phyloP scores from a whole-genome alignment of 2,888 invertebrate genomes.

The Tyria jacobaeae region DNA sequence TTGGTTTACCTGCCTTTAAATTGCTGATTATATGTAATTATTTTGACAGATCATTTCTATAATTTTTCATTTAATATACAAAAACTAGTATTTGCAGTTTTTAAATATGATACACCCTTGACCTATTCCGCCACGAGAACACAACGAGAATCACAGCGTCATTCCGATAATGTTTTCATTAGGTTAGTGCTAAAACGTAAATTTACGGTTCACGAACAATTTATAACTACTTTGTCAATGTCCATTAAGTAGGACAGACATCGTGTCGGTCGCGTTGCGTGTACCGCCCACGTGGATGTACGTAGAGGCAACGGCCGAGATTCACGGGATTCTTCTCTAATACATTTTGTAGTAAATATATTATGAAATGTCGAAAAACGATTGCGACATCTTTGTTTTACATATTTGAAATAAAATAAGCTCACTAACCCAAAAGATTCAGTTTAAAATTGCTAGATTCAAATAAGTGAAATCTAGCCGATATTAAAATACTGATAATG shows the following conservation, averaged over 20 bases:
- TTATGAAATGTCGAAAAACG: conserved; percentile 47
- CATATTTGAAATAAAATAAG: conserved; percentile 29
- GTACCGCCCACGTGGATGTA: conserved; percentile 49
- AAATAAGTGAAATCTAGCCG: conserved; percentile 3
- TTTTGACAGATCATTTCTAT: conserved; percentile 6
- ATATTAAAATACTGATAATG: conserved; percentile 21
- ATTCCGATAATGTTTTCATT: conserved; percentile 39
- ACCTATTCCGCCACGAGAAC: conserved; percentile 24
- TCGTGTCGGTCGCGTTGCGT: conserved; percentile 36
- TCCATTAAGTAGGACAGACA: conserved; percentile 52
- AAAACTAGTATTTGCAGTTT: conserved; percentile 21
- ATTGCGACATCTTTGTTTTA: conserved; percentile 19
- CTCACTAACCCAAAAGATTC: conserved; percentile 21
- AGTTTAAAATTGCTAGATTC: conserved; percentile 10
- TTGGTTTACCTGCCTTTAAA: conserved; percentile 19
- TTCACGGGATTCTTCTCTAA: conserved; percentile 42
- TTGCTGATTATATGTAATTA: neutral
- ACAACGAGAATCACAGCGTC: conserved; percentile 20
- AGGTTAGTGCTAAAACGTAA: conserved; percentile 37
- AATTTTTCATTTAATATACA: conserved; percentile 15
- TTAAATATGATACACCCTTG: conserved; percentile 31
- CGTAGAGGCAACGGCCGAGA: conserved; percentile 38
- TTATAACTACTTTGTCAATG: conserved; percentile 55
- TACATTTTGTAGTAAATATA: conserved; percentile 35
- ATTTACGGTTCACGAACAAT: conserved; percentile 48